Evolutionary conservation across 30 jellyfish, hydroid and myxozoan genomes (phyloP).

Genomic region (Cassiopea xamachana): DNA sequence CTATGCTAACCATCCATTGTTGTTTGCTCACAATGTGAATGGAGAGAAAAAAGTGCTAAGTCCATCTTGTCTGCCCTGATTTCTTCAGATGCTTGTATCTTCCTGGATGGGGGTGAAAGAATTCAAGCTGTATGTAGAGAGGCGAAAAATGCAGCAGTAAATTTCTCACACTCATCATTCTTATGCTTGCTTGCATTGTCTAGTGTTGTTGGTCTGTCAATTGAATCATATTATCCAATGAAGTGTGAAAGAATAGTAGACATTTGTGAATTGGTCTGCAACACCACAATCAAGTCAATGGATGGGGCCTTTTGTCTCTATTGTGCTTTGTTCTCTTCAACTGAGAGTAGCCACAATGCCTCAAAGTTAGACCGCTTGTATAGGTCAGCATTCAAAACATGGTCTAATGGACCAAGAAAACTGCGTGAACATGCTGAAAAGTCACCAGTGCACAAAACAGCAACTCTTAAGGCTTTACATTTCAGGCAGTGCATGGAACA

Average conservation of each 20-base stretch:
- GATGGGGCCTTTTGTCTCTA: slow-evolving; percentile 66
- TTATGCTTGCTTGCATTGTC: too few species aligned
- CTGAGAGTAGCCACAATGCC: too few species aligned
- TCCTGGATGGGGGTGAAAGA: not conserved
- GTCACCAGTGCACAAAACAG: slow-evolving; percentile 34
- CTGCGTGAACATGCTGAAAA: not conserved
- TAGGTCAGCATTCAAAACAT: slow-evolving; percentile 18
- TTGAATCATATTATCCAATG: too few species aligned
- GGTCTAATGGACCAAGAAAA: slow-evolving; percentile 18
- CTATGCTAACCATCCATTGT: not conserved
- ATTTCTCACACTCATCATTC: too few species aligned
- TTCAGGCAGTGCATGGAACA: too few species aligned
- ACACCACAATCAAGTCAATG: not conserved
- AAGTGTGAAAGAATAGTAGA: too few species aligned
- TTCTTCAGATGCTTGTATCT: not conserved
- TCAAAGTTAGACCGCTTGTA: not conserved
- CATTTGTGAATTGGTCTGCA: not conserved
- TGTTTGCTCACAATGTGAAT: not conserved
- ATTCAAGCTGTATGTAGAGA: not conserved
- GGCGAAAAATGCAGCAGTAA: too few species aligned
- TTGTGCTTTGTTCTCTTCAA: not conserved
- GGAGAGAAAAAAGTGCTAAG: not conserved
- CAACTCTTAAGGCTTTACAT: not conserved
- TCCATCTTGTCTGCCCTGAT: not conserved
- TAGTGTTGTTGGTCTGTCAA: too few species aligned